Conservation (phyloP, 2,113 vertebrate species). For the Toxotes jaculatrix region DNA sequence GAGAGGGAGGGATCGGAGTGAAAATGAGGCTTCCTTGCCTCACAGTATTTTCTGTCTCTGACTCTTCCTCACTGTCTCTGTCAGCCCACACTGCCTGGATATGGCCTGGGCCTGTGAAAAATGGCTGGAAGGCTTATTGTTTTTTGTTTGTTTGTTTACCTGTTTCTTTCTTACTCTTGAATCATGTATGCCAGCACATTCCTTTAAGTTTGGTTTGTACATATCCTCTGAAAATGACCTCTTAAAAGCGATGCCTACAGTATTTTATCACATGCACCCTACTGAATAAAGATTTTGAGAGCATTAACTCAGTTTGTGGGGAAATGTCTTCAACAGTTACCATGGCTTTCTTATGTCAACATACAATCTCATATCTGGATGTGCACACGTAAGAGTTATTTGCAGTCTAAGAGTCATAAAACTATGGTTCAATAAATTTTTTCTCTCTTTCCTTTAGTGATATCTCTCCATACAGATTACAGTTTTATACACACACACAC, state of each 20-base stretch:
- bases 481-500: no score
- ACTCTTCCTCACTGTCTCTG: slow-evolving; percentile 18
- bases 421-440: no score
- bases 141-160: slow-evolving; percentile 4
- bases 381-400: no score
- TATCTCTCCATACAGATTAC: not conserved
- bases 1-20: slow-evolving; percentile 8
- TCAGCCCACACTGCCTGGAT: slow-evolving; percentile 36
- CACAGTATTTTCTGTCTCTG: slow-evolving; percentile 28
- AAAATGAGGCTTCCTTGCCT: slow-evolving; percentile 58
- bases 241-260: no score
- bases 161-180: slow-evolving; percentile 17
- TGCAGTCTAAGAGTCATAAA: no score
- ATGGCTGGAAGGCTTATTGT: not conserved
- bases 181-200: not conserved
- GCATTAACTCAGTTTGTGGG: not conserved
- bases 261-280: no score
- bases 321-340: not conserved
- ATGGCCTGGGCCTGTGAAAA: not conserved
- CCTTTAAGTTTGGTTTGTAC: not conserved
- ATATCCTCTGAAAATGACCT: not conserved
- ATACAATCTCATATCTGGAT: not conserved
- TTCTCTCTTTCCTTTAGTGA: not conserved
- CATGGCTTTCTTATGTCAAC: not conserved
- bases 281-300: no score